phyloP scores from a whole-genome alignment of 35 echinoderm and acorn worm genomes.

The Patiria miniata region DNA sequence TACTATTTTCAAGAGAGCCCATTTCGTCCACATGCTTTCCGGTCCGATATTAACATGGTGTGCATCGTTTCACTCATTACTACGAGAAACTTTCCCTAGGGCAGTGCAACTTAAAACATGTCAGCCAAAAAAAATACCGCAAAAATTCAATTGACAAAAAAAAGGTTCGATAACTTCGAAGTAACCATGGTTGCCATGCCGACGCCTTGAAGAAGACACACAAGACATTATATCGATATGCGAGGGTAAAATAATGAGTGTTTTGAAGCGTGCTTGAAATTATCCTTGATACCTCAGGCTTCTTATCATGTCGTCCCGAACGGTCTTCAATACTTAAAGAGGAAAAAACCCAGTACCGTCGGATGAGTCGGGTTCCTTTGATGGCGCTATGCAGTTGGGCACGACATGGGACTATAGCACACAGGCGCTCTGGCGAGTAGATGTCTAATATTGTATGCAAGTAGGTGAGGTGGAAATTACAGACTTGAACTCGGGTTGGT shows the following conservation, averaged over 20 bases:
- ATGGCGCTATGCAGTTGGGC: background rate
- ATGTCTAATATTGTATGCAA: background rate
- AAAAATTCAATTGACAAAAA: background rate
- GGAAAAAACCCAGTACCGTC: background rate
- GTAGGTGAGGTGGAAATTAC: slow-evolving; percentile 4
- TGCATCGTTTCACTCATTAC: too few relatives aligned
- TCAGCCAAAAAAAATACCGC: slow-evolving; percentile 5
- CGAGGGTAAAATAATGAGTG: background rate
- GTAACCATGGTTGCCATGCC: background rate
- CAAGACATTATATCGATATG: background rate
- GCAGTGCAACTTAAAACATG: background rate
- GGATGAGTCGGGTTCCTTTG: background rate
- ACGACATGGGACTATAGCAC: too few relatives aligned
- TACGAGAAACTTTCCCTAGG: background rate
- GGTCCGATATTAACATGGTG: too few relatives aligned
- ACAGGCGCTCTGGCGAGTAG: too few relatives aligned
- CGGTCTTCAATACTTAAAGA: background rate
- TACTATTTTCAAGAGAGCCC: too few relatives aligned
- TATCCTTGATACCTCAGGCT: background rate
- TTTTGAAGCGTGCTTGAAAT: background rate
- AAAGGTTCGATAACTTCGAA: slow-evolving; percentile 7
- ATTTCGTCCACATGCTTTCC: too few relatives aligned
- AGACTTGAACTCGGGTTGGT: background rate
- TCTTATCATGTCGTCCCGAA: background rate
- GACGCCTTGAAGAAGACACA: background rate